Evolutionary conservation across 2,113 vertebrate species (phyloP), one percentile per base, ranked within the genome.

Genomic region (Trinectes maculatus): DNA sequence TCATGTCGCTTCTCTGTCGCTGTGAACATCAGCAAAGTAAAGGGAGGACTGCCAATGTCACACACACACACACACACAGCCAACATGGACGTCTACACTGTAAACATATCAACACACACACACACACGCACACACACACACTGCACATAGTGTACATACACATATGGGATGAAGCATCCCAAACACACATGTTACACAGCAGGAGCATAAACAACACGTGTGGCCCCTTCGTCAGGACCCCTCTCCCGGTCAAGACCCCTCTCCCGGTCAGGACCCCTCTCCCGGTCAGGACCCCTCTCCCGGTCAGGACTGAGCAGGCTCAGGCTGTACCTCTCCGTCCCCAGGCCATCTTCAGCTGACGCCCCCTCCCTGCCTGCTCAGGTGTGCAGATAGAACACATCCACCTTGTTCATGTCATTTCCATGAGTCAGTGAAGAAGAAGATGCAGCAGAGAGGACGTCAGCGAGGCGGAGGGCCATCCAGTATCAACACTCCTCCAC

Each of bases 1-100:
- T 79, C 84, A 82, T 60, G 76, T 85, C 39, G 64, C 79, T 70
- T 83, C 67, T 87, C 64, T 75, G 78, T 44, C 68, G 77, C 83
- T 90, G 87, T 90, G 90, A 91, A 90, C 89, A 86, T 91, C 79
- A 87, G 86, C 82, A 89, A 90, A 78, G 82, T 84, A 89, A 88
- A 88, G 83, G 77, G 80, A 85, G 62, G 74, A 85, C 80, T 80
- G 81, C 80, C 84, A 86, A 77, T 78, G 63, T 6, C 57, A 55
- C 56, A 22, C 53, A 79, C 71, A 49, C 72, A 78, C 66, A 6
- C 57, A 55, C 56, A 22, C 53, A 79, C 71, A 49, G 74, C 78
- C 70, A 71, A 85, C 80, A 84, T 81, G 86, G 77, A 84, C 81
- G 81, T 77, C 77, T 87, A 86, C 49, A 87, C 84, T 91, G 92